Base-by-base conservation (phyloP, 2,113 vertebrate genomes). In the Sinocyclocheilus anshuiensis region DNA sequence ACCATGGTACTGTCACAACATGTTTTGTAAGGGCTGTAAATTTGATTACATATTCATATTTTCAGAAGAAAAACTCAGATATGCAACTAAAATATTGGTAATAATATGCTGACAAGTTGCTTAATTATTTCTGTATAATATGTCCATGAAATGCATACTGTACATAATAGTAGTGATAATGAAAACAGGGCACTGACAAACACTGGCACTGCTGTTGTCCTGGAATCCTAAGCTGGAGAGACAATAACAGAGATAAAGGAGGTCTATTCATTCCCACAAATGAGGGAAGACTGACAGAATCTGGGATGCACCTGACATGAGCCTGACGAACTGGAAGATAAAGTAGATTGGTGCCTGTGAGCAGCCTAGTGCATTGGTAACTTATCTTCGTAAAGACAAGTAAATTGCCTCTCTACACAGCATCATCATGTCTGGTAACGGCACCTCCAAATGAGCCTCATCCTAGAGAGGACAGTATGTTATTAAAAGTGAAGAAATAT, bases 281-380 rank as follows among this genome's bases (percentile, higher is more conserved):
- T 82, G 69, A 81, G 69, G 67, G 78, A 81, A 63, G 78, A 81
- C 29, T 74, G 77, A 69, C 85, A 86, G 85, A 81, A 86, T 75
- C 69, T 82, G 15, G 7, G 55, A 65, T 63, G 78, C 57, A 78
- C 11, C 24, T 76, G 74, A 81, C 69, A 81, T 55, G 22, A 74
- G 42, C 61, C 61, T 76, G 87, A 42, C 6, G 22, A 84, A 76
- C 65, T 50, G 50, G 9, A 57, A 77, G 79, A 83, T 85, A 77
- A 82, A 86, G 53, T 55, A 63, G 72, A 83, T 45, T 33, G 69
- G 53, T 86, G 53, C 53, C 18, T 39, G 42, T 33, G n/a, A 81
- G 63, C 4, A 9, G 80, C 61, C 80, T 53, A 48, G n/a, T 83
- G 26, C 45, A 67, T 13, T 26, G 69, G 45, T 74, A 74, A 59